Conservation (phyloP, 2,797 vertebrate genomes). For the Hyperoplus lanceolatus region DNA sequence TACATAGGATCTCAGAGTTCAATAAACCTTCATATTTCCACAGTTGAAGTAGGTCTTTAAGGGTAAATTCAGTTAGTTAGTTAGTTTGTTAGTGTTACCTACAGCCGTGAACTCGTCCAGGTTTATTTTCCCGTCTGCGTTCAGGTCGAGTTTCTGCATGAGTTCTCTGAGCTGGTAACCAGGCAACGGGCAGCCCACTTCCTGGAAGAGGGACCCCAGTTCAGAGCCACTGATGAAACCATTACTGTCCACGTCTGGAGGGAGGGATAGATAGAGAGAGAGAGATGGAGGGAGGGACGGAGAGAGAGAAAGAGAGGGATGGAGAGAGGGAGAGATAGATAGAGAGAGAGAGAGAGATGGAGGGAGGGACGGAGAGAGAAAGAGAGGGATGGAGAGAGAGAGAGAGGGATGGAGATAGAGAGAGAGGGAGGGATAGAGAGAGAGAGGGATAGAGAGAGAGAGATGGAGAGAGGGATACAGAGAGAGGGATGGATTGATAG, state of each 20-base stretch:
- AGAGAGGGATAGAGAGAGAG: too few relatives aligned
- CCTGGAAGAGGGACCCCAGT: slow-evolving; percentile 90
- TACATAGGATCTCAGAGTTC: too few relatives aligned
- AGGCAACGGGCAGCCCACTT: slow-evolving; percentile 90
- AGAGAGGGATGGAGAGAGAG: too few relatives aligned
- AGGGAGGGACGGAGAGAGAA: not conserved
- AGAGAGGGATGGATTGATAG: too few relatives aligned
- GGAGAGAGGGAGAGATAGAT: too few relatives aligned
- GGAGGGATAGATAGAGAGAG: not conserved
- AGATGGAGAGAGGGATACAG: too few relatives aligned
- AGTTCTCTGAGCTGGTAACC: slow-evolving; percentile 96
- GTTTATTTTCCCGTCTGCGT: slow-evolving; percentile 93
- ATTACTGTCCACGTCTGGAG: slow-evolving; percentile 91
- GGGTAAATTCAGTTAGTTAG: not conserved
- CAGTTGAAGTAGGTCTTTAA: too few relatives aligned
- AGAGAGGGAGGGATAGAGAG: too few relatives aligned
- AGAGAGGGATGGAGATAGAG: too few relatives aligned
- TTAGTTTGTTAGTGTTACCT: slow-evolving; percentile 81
- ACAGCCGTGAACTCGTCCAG: slow-evolving; percentile 95
- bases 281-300: not conserved
- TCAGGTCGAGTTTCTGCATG: slow-evolving; percentile 92
- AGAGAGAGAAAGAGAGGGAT: not conserved
- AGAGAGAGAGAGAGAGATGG: not conserved
- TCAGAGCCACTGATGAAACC: slow-evolving; percentile 93
- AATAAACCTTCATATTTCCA: too few relatives aligned